phyloP scores from a whole-genome alignment of 2,113 vertebrate genomes.

The Mystacornis crossleyi region DNA sequence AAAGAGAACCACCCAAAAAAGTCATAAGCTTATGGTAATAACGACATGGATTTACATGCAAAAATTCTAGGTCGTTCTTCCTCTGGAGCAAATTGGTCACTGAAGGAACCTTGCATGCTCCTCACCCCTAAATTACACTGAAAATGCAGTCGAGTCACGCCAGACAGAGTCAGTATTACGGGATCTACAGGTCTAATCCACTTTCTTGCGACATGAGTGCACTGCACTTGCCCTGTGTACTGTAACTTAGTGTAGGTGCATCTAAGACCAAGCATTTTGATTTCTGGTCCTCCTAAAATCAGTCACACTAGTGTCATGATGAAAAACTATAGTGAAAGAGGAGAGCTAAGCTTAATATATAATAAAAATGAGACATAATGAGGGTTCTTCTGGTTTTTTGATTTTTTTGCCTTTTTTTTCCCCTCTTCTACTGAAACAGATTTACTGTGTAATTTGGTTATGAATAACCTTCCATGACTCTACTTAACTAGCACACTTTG shows the following conservation, averaged over 20 bases:
- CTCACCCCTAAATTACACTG: neutral
- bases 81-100: neutral
- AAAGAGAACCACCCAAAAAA: neutral
- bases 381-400: rapidly evolving
- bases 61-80: neutral
- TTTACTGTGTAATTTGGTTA: neutral
- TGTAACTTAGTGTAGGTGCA: neutral
- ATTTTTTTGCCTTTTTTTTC: too few relatives aligned
- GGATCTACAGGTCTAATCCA: neutral
- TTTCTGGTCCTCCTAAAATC: neutral
- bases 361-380: neutral
- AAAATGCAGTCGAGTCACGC: neutral
- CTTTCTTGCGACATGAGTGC: neutral
- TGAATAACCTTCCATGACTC: neutral
- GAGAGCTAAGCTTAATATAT: neutral
- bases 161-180: neutral
- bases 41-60: neutral
- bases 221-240: neutral
- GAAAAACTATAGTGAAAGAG: neutral
- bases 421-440: neutral
- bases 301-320: neutral
- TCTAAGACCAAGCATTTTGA: neutral
- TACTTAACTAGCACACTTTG: neutral
- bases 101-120: neutral
- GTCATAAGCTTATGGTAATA: neutral